These are phyloP conservation scores for Pachypsylla venusta DNA, from an alignment of 1,140 invertebrate species.

Conservation along the genomic window DNA sequence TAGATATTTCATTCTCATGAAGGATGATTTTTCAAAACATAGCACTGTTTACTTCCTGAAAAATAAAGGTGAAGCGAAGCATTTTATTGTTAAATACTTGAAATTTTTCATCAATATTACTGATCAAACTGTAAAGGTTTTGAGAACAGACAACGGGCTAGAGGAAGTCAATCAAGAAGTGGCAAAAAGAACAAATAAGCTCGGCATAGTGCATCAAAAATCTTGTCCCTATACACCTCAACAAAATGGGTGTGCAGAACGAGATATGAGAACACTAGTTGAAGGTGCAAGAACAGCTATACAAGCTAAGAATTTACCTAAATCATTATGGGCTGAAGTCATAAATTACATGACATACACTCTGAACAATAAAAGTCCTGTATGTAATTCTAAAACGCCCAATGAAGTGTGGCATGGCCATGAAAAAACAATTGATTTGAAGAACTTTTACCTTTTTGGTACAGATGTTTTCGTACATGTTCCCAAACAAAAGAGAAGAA, in stretches of 20 bases:
- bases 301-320: slow-evolving; percentile 14
- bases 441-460: slow-evolving; percentile 31
- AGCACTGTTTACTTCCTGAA: slow-evolving; percentile 30
- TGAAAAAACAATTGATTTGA: slow-evolving; percentile 23
- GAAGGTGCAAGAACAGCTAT: slow-evolving; percentile 27
- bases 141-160: not conserved
- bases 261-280: slow-evolving; percentile 28
- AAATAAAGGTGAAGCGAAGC: slow-evolving; percentile 29
- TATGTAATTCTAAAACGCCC: slow-evolving; percentile 18
- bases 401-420: slow-evolving; percentile 24
- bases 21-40: slow-evolving; percentile 23
- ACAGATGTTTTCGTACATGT: slow-evolving; percentile 28
- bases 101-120: not conserved
- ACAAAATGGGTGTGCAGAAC: slow-evolving; percentile 34
- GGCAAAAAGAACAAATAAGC: not conserved
- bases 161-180: not conserved
- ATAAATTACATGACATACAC: slow-evolving; percentile 27
- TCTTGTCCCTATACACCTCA: slow-evolving; percentile 30
- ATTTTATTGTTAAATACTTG: slow-evolving; percentile 28
- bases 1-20: slow-evolving; percentile 21
- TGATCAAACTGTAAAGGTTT: not conserved
- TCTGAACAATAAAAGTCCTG: slow-evolving; percentile 28
- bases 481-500: slow-evolving; percentile 25
- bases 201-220: not conserved
- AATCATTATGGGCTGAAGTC: slow-evolving; percentile 12